A percentile compares a stretch with the other conserved stretches of the same genome.
Conservation (phyloP, 2,888 invertebrate genomes). For the Cryptophagus acutangulus region DNA sequence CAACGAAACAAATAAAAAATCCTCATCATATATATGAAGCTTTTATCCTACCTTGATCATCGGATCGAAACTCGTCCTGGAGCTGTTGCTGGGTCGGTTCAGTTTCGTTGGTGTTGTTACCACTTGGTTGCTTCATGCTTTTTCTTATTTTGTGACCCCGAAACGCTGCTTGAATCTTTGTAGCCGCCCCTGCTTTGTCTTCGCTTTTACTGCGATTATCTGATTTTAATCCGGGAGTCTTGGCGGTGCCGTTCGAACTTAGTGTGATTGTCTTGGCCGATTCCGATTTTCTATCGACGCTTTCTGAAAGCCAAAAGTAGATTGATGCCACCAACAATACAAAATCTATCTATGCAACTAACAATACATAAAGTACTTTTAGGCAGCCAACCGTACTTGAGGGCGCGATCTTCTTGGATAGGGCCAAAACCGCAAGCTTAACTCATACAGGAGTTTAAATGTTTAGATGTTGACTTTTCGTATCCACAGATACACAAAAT, state of each 20-base stretch:
- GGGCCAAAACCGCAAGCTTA: no score
- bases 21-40: no score
- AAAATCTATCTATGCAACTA: no score
- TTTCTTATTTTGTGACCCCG: constrained; percentile 76
- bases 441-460: no score
- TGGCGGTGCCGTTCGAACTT: constrained; percentile 35
- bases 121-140: constrained; percentile 61
- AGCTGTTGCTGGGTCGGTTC: constrained; percentile 65
- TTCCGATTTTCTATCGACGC: constrained; percentile 33
- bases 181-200: constrained; percentile 63
- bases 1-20: not conserved
- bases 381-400: no score
- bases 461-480: no score
- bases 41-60: constrained; percentile 64
- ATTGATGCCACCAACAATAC: no score
- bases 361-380: no score
- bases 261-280: constrained; percentile 43
- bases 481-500: no score
- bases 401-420: no score
- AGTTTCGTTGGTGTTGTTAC: constrained; percentile 50
- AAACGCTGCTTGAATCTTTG: constrained; percentile 85
- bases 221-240: constrained; percentile 36
- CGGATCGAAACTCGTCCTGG: constrained; percentile 73
- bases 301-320: no score
- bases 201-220: constrained; percentile 30